A percentile compares a stretch with the other conserved stretches of the same genome.
These are phyloP conservation scores for Orycteropus afer DNA, from an alignment of 2,113 vertebrate genomes.

Conservation along the genomic window DNA sequence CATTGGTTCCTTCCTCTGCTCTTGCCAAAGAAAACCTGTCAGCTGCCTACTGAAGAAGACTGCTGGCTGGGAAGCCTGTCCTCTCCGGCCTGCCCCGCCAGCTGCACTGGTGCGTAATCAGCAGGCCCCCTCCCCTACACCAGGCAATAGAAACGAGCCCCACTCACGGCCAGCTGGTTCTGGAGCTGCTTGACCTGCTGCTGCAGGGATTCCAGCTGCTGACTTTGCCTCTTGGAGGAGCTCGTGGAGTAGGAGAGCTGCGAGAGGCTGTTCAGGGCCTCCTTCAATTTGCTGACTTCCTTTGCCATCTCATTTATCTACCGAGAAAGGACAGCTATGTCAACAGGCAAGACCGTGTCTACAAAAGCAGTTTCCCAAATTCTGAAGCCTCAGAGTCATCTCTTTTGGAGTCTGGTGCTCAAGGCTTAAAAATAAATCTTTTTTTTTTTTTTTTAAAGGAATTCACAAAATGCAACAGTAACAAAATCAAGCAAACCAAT, in stretches of 20 bases:
- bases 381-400: not conserved
- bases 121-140: no score
- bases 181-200: slow-evolving; percentile 97
- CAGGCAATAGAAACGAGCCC: not conserved
- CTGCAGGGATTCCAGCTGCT: slow-evolving; percentile 94
- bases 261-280: slow-evolving; percentile 97
- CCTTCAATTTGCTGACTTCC: slow-evolving; percentile 96
- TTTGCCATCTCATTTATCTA: slow-evolving; percentile 96
- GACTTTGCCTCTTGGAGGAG: slow-evolving; percentile 93
- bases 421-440: not conserved
- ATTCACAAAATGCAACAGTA: not conserved
- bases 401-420: not conserved
- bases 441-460: not conserved
- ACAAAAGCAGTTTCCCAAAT: not conserved
- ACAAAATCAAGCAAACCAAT: not conserved
- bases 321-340: not conserved
- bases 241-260: slow-evolving; percentile 94
- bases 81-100: not conserved
- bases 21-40: no score
- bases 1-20: not conserved
- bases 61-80: not conserved
- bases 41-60: accelerated
- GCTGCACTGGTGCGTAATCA: accelerated
- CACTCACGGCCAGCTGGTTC: slow-evolving; percentile 94
- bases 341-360: not conserved